A percentile compares a stretch with the other conserved stretches of the same genome.
phyloP scores from a whole-genome alignment of 1,140 invertebrate genomes.

The Hestina assimilis region DNA sequence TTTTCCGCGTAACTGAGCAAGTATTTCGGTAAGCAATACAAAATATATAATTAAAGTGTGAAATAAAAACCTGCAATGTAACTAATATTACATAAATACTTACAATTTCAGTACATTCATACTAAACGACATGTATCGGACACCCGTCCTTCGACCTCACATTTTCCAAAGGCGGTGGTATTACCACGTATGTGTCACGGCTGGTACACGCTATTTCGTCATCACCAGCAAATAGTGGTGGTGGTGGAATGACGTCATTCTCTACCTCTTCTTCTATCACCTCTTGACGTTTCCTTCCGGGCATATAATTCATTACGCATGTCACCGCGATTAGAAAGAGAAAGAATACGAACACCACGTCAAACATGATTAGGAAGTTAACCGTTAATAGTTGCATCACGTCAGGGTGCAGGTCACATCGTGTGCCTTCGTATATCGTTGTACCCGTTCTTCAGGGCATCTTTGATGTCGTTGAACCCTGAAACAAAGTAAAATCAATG shows the following conservation, averaged over 20 bases:
- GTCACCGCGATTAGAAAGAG: conserved; percentile 89
- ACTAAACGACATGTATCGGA: conserved; percentile 75
- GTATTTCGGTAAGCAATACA: too few relatives aligned
- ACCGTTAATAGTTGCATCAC: conserved; percentile 89
- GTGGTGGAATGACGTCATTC: conserved; percentile 73
- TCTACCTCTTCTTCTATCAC: conserved; percentile 63
- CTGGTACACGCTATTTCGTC: conserved; percentile 42
- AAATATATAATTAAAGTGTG: too few relatives aligned
- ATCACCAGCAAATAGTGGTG: conserved; percentile 65
- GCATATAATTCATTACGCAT: conserved; percentile 88
- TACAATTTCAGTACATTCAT: conserved; percentile 57
- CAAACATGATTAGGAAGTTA: conserved; percentile 91
- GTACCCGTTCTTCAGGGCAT: conserved; percentile 24
- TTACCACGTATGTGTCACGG: conserved; percentile 71
- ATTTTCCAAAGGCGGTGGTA: conserved; percentile 64
- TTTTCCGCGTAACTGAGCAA: too few relatives aligned
- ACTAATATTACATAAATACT: conserved; percentile 31
- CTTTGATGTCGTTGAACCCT: conserved; percentile 9
- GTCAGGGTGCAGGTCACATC: conserved; percentile 53
- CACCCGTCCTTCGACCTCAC: conserved; percentile 62
- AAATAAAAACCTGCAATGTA: too few relatives aligned
- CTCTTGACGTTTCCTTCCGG: conserved; percentile 64
- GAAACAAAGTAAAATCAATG: conserved; percentile 32
- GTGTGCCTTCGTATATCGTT: conserved; percentile 35
- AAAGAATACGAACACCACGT: conserved; percentile 91